Base-by-base conservation (phyloP, 1,140 invertebrate species). In the Prorops nasuta region DNA sequence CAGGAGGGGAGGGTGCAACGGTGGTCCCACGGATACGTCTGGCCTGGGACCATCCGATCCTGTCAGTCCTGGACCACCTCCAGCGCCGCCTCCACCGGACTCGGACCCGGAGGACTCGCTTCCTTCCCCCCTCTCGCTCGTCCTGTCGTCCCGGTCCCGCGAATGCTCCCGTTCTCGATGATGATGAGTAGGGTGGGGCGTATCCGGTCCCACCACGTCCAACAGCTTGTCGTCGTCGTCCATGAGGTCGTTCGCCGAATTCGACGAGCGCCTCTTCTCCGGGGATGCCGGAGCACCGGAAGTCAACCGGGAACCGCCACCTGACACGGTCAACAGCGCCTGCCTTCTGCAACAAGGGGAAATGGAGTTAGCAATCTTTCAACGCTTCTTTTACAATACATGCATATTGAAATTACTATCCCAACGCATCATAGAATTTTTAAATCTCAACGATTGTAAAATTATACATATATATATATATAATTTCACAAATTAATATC, bases 161-260 rank as follows among this genome's bases (percentile, higher is more conserved):
- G 74, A 74, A 20, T 72, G 77, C 20, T 76, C 74, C 1, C 69
- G 67, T n/a, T 77, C 74, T 2, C 74, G 69, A 3, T 73, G 71
- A 45, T 77, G 81, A 22, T 80, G 66, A 4, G 81, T 80, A 9
- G 87, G 83, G 20, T 87, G 81, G 0, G 88, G 88, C 60, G 86
- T 88, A 55, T 89, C 86, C 16, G 91, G 91, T 0, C 91, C 91
- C 0, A 93, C 92, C 1, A 94, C 92, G 70, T 94, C 91, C 56
- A 95, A 78, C 19, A 91, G 84, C 61, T 91, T 88, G 66, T 95
- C 91, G 24, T 94, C 91, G 62, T 89, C 84, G 59, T 89, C 86
- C 71, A 74, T 46, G 17, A 86, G 71, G 37, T 84, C 82, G 45
- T 81, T 82, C 64, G 51, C 80, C 48, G 71, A 80, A 55, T 74